phyloP scores from a whole-genome alignment of 2,888 invertebrate species.

The Deilephila elpenor region DNA sequence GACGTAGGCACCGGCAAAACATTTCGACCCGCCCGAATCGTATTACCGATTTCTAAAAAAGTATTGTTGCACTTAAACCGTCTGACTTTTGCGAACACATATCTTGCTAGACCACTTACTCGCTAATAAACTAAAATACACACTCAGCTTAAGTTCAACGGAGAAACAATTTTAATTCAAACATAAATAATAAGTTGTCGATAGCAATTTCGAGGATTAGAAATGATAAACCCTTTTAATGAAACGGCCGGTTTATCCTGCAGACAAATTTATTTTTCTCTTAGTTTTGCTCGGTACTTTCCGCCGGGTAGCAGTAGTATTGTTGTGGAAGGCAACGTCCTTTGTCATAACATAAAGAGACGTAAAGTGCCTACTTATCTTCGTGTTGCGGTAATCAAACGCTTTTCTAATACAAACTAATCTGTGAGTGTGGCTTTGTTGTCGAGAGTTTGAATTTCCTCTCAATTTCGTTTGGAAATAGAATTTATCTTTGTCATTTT shows the following conservation, averaged over 20 bases:
- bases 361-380: conserved; percentile 21
- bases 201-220: conserved; percentile 6
- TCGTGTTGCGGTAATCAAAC: conserved; percentile 23
- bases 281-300: conserved; percentile 5
- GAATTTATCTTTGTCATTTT: conserved; percentile 20
- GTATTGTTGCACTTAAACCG: conserved; percentile 42
- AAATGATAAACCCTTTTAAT: conserved; percentile 20
- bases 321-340: conserved; percentile 13
- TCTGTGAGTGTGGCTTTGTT: conserved; percentile 5
- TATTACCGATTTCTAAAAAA: conserved; percentile 60
- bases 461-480: conserved; percentile 19
- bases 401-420: conserved; percentile 25
- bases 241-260: conserved; percentile 14
- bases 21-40: conserved; percentile 57
- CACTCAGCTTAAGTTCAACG: background rate
- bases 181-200: conserved; percentile 5
- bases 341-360: conserved; percentile 18
- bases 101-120: conserved; percentile 7
- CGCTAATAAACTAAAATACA: conserved; percentile 7
- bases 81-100: conserved; percentile 29
- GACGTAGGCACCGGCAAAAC: conserved; percentile 58
- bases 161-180: conserved; percentile 1
- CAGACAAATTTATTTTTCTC: conserved; percentile 20
- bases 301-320: background rate
- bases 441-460: conserved; percentile 20